Base-by-base conservation (phyloP, 2,797 vertebrate species). In the Petrocephalus sullivani region DNA sequence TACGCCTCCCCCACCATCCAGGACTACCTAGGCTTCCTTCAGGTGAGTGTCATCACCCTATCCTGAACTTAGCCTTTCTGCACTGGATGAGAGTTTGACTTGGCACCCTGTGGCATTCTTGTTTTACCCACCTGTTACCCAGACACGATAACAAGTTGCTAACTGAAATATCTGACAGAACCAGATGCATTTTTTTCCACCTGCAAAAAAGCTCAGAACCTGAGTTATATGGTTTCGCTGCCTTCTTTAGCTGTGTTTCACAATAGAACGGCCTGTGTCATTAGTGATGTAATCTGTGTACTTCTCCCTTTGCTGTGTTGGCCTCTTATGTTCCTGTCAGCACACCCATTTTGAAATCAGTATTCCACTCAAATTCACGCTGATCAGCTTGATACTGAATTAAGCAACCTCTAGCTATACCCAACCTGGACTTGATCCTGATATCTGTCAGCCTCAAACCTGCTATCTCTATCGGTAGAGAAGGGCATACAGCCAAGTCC, bases 1-100 rank as follows among this genome's bases (percentile, higher is more conserved):
- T 97, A 97, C 8, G 83, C 92, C n/a, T 97, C 96, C 0, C 58
- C 94, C 1, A 97, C 96, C 0, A 94, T 97, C 90, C 96, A 96
- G 87, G 96, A 97, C 89, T 97, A 96, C 87, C 93, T 97, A 82
- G 96, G 96, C 84, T 97, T 97, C 88, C 95, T 97, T 78, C 95
- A 96, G 96, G 96, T 96, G 88, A 93, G 64, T 54, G 1, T 87
- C 57, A 23, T 49, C 23, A 53, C 12, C 19, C 37, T 23, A n/a
- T 49, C 21, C 58, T 23, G 16, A 61, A 8, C n/a, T 64, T 19
- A 14, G 41, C 10, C n/a, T 41, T 64, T 87, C 49, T 23, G 10
- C 49, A 53, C 0, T 19, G 14, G 46, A 49, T 49, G 46, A 56
- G 54, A 82, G n/a, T 56, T 78, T 46, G 56, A 84, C 61, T 88